Conservation (phyloP, 2,888 invertebrate genomes). For the Pollenia labialis region DNA sequence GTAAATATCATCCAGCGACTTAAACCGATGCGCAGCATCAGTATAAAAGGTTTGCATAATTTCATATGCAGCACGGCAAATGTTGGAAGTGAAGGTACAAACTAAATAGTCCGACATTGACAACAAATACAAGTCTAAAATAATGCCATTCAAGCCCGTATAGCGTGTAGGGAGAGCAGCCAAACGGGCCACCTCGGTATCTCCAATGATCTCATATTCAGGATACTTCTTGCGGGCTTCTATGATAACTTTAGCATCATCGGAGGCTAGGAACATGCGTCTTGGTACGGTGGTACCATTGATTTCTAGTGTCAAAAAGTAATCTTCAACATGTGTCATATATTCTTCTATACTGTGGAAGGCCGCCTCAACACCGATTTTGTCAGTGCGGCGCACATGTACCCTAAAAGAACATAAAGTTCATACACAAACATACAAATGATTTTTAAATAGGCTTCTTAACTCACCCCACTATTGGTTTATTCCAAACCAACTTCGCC, state of each 20-base stretch:
- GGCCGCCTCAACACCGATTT: conserved; percentile 98
- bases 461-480: conserved; percentile 95
- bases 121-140: conserved; percentile 96
- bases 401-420: conserved; percentile 85
- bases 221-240: conserved; percentile 91
- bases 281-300: conserved; percentile 86
- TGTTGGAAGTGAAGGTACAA: conserved; percentile 99
- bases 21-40: conserved; percentile 90
- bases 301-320: conserved; percentile 90
- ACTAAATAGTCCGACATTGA: conserved; percentile 96
- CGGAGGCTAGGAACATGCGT: conserved; percentile 96
- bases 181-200: conserved; percentile 93
- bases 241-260: conserved; percentile 92
- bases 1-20: conserved; percentile 98
- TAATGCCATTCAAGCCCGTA: conserved; percentile 95
- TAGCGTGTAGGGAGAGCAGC: conserved; percentile 96
- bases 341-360: conserved; percentile 98
- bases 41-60: conserved; percentile 91
- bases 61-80: conserved; percentile 99
- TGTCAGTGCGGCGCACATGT: conserved; percentile 92
- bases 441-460: background rate
- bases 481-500: conserved; percentile 90
- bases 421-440: background rate
- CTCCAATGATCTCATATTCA: conserved; percentile 94
- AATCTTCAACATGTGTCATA: conserved; percentile 96